Conservation (phyloP, 1,140 invertebrate genomes). For the Atta texana region DNA sequence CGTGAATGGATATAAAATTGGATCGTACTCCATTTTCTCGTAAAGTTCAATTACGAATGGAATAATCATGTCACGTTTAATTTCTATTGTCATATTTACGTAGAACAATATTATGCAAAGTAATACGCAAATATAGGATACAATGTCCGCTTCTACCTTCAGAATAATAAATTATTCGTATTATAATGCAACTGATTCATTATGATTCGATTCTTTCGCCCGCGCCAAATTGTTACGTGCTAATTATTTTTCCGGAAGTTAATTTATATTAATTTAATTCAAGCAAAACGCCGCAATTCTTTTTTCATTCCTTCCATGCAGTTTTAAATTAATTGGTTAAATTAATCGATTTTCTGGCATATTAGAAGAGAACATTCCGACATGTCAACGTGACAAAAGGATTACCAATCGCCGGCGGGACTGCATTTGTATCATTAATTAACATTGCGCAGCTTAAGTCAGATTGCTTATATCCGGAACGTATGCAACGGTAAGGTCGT, state of each 20-base stretch:
- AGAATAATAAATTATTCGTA: background rate
- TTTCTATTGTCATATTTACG: constrained; percentile 1
- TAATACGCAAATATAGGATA: constrained; percentile 18
- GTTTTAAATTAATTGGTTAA: background rate
- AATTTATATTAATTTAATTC: background rate
- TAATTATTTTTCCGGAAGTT: background rate
- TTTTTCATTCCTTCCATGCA: background rate
- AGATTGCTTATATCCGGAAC: background rate
- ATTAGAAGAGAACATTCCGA: background rate
- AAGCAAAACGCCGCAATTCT: background rate
- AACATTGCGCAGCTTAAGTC: background rate
- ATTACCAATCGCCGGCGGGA: background rate
- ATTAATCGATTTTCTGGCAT: background rate
- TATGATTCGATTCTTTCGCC: background rate
- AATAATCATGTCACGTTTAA: constrained; percentile 13
- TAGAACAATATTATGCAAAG: background rate
- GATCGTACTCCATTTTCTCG: background rate
- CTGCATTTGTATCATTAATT: constrained; percentile 40
- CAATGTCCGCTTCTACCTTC: background rate
- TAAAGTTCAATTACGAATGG: constrained; percentile 12
- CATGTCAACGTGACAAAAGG: background rate
- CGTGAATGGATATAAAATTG: constrained; percentile 26
- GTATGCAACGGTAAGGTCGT: background rate
- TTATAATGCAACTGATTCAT: background rate
- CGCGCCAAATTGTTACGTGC: background rate